Evolutionary conservation across 2,113 vertebrate species (phyloP), one percentile per base, ranked within the genome.

Genomic region (Otocyon megalotis): DNA sequence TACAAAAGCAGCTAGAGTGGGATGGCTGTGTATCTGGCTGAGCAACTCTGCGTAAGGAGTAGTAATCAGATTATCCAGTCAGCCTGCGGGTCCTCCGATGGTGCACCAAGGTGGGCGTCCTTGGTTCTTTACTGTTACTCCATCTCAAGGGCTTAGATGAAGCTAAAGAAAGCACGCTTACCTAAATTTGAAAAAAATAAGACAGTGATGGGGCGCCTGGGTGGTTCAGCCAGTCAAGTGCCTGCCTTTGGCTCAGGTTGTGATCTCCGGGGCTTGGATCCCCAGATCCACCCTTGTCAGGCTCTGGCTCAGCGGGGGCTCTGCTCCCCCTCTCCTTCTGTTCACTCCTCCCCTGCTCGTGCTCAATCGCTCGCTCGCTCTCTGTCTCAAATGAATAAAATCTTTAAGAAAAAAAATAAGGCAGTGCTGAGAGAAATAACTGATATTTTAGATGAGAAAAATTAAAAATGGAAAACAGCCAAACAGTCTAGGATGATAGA

Each of bases 401-500:
- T 35, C 67, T 69, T 69, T 1, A 69, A 69, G 22, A 63, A 71
- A 16, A 84, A 58, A 69, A 76, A 53, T 0, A 93, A 71, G n/a
- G 24, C 12, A 86, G 32, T 54, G 5, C 30, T 69, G 15, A 82
- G 43, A 89, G 63, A 96, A 95, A 67, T 65, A 93, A 95, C 22
- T 50, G 48, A 85, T 62, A 32, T 5, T 71, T 84, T 19, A 58
- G 26, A 69, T 94, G 37, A 93, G 35, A 93, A 95, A 95, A 84
- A 77, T 93, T 35, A 77, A 90, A 69, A 91, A 14, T 35, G 1
- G 35, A 90, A 74, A 87, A 69, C 37, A 94, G 63, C 50, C 53
- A 90, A 62, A 58, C 0, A 48, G 26, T 24, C 10, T 83, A 32
- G 13, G 90, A 96, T 67, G 37, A 26, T 58, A 77, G 53, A 8